phyloP scores from a whole-genome alignment of 2,888 invertebrate species.

The Pammene fasciana region DNA sequence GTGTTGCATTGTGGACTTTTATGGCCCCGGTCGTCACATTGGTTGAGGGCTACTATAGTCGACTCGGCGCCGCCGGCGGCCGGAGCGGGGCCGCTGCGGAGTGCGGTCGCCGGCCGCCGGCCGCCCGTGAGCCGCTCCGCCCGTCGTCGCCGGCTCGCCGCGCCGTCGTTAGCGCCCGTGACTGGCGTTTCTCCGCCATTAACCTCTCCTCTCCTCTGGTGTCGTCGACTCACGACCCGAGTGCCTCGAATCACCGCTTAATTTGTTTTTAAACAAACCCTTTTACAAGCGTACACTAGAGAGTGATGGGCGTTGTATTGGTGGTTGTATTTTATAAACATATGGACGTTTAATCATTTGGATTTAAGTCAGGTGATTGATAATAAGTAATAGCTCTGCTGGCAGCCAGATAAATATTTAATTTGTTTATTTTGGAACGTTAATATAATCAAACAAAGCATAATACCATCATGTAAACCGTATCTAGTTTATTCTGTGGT shows the following conservation, averaged over 20 bases:
- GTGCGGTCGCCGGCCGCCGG: conserved; percentile 50
- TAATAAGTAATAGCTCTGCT: conserved; percentile 14
- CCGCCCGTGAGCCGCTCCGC: background rate
- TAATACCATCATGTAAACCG: too few relatives aligned
- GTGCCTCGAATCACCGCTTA: conserved; percentile 70
- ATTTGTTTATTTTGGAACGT: conserved; percentile 4
- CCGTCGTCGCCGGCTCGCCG: conserved; percentile 48
- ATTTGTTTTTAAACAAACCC: conserved; percentile 79
- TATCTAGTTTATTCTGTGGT: too few relatives aligned
- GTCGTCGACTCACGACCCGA: conserved; percentile 46
- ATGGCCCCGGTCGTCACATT: too few relatives aligned
- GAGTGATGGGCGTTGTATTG: conserved; percentile 37
- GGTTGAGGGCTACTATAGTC: too few relatives aligned
- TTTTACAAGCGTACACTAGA: conserved; percentile 42
- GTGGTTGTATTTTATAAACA: conserved; percentile 42
- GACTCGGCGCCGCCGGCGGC: background rate
- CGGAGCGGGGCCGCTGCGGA: background rate
- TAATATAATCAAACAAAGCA: background rate
- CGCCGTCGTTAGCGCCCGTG: conserved; percentile 71
- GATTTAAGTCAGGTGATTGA: conserved; percentile 26
- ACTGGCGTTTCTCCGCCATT: conserved; percentile 70
- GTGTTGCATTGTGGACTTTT: too few relatives aligned
- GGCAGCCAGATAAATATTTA: background rate
- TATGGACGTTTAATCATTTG: conserved; percentile 23
- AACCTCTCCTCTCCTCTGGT: conserved; percentile 54